Evolutionary conservation across 2,113 vertebrate genomes (phyloP), one percentile per base, ranked within the genome.

Genomic region (Galemys pyrenaicus): DNA sequence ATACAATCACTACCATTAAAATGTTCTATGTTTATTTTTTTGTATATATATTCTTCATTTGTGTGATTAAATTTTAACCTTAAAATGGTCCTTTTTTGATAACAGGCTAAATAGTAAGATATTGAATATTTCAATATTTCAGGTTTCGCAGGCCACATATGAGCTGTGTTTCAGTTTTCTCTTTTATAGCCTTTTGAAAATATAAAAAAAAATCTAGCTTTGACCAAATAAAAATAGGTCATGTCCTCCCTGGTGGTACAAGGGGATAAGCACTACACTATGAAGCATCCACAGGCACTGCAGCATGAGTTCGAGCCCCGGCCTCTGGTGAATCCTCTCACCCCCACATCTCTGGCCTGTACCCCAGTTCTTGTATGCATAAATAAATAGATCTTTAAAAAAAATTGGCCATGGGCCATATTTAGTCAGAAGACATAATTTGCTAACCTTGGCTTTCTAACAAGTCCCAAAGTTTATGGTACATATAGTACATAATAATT

Each of bases 1-100:
- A 46, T 28, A 78, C 5, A 65, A 67, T 80, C 75, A 58, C 28
- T 12, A 62, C 80, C 60, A 70, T 46, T 67, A 65, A 86, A 83
- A 79, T 62, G 4, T 12, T 60, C 54, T 79, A 54, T 71, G 91
- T 83, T 84, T n/a, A 51, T 71, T 44, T 30, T 41, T 58, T 19
- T 64, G 28, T 56, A 6, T 62, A 4, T 65, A 5, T 84, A 68
- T 60, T 70, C 24, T 64, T 77, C 4, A 20, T 60, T 64, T 74
- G 8, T 94, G 44, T 86, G 70, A 68, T 74, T 85, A 95, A 85
- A 89, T 89, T 46, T n/a, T 19, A 92, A 73, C 11, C 26, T 85
- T 91, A 74, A 93, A 84, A 93, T 11, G 26, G 37, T 67, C 2
- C 75, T 15, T 68, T 85, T 30, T 81, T 74, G 73, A 9, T 17